Evolutionary conservation across 1,140 invertebrate genomes (phyloP).

Genomic region (Neodiprion virginianus): DNA sequence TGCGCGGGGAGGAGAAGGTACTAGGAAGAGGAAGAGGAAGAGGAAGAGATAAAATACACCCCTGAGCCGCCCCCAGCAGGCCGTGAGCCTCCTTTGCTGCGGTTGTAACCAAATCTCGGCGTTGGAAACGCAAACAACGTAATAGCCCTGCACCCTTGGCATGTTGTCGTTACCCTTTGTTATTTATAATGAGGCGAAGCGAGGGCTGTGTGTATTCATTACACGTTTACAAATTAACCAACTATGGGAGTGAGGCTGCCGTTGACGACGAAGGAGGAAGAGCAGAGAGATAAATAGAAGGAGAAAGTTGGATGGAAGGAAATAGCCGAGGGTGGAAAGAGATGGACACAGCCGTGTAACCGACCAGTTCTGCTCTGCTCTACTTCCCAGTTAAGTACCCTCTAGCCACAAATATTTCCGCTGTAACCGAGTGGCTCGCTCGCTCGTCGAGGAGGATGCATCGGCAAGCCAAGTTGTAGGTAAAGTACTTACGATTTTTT

Average conservation of each 20-base stretch:
- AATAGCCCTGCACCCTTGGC: conserved; percentile 9
- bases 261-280: neutral
- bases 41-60: conserved; percentile 30
- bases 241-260: conserved; percentile 7
- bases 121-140: neutral
- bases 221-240: conserved; percentile 50
- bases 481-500: neutral
- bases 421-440: neutral
- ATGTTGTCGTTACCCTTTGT: conserved; percentile 50
- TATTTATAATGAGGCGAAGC: conserved; percentile 49
- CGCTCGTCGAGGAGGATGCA: neutral
- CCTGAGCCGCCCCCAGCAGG: conserved; percentile 15
- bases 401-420: conserved; percentile 22
- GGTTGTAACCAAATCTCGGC: conserved; percentile 2
- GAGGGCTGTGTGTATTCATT: conserved; percentile 34
- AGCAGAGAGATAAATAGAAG: neutral
- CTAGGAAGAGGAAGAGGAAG: conserved; percentile 22
- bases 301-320: neutral
- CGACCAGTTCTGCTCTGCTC: neutral
- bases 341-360: too few relatives aligned
- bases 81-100: neutral
- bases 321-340: neutral
- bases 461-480: neutral
- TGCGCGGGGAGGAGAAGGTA: too few relatives aligned
- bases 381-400: conserved; percentile 29